Base-by-base conservation (phyloP, 1,140 invertebrate genomes). In the Periplaneta americana region DNA sequence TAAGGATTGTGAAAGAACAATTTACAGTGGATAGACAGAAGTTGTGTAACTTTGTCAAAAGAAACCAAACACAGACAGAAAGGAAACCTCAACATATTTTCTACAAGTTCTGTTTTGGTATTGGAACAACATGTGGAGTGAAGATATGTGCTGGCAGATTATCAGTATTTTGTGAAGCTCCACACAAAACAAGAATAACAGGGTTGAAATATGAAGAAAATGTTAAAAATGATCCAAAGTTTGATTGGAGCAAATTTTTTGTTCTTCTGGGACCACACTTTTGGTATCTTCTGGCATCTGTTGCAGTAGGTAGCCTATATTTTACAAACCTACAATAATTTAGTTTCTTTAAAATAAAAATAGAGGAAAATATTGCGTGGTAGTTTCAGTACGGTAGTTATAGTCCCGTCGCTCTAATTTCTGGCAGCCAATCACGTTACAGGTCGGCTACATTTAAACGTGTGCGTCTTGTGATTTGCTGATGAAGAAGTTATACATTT, bases 191-290 rank as follows among this genome's bases (percentile, higher is more conserved):
- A 33, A 75, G 75, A 34, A 17, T 75, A 75, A 5, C 75, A 34
- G 75, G 32, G 34, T 31, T 80, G 37, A 34, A 32, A 31, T 32
- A 17, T 36, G 36, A 39, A 5, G 37, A 18, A 31, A n/a, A 31
- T 75, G 17, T 31, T 32, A 66, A 74, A 37, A 28, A 28, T 22
- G 80, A 80, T n/a, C 18, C 80, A 10, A 37, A 37, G 34, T 80
- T 80, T 75, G 80, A 80, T 37, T 80, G 80, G 80, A 75, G 31
- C 6, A 80, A 36, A 66, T 80, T 80, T 36, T 75, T 80, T 28
- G 13, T 34, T 36, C 34, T 75, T 28, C 48, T 80, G 18, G 31
- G 80, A 28, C 80, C 80, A 6, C 80, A 80, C 48, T 15, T 35
- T 13, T 80, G 74, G 66, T 66, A 35, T 74, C 57, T 80, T 17